Evolutionary conservation across 2,113 vertebrate genomes (phyloP).

Genomic region (Guaruba guarouba): DNA sequence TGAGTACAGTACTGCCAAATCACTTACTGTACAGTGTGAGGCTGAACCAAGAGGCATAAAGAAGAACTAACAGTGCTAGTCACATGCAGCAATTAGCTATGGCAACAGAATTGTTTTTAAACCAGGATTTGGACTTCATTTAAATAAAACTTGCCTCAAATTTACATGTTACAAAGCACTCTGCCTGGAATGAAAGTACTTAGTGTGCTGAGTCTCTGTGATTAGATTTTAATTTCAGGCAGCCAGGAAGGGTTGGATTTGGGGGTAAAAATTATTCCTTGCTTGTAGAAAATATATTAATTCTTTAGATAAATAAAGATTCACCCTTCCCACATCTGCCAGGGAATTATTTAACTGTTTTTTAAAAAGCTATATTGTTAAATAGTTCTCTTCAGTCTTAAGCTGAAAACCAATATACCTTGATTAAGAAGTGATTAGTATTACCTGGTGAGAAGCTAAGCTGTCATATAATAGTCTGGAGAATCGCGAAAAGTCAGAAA

Average conservation of each 20-base stretch:
- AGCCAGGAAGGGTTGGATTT: neutral
- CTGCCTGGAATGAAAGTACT: constrained; percentile 12
- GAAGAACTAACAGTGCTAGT: constrained; percentile 46
- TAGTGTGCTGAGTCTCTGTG: constrained; percentile 27
- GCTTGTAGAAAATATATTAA: constrained; percentile 39
- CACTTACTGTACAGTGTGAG: constrained; percentile 5
- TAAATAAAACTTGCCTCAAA: constrained; percentile 52
- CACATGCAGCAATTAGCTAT: constrained; percentile 60
- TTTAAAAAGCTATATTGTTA: constrained; percentile 20
- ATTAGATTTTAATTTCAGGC: constrained; percentile 57
- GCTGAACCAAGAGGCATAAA: constrained; percentile 41
- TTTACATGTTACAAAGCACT: constrained; percentile 54
- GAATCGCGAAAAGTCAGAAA: constrained; percentile 36
- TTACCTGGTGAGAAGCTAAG: constrained; percentile 62
- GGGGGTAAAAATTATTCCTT: neutral
- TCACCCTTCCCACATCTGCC: neutral
- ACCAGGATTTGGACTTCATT: constrained; percentile 45
- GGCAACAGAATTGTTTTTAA: constrained; percentile 67
- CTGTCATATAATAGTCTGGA: constrained; percentile 61
- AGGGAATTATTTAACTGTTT: constrained; percentile 13
- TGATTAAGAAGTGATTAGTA: constrained; percentile 52
- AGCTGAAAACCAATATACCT: constrained; percentile 57
- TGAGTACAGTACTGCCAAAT: constrained; percentile 10
- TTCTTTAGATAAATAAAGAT: constrained; percentile 32
- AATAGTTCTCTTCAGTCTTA: constrained; percentile 51